phyloP scores from a whole-genome alignment of 2,888 invertebrate species.

The Campopleginae sp. region DNA sequence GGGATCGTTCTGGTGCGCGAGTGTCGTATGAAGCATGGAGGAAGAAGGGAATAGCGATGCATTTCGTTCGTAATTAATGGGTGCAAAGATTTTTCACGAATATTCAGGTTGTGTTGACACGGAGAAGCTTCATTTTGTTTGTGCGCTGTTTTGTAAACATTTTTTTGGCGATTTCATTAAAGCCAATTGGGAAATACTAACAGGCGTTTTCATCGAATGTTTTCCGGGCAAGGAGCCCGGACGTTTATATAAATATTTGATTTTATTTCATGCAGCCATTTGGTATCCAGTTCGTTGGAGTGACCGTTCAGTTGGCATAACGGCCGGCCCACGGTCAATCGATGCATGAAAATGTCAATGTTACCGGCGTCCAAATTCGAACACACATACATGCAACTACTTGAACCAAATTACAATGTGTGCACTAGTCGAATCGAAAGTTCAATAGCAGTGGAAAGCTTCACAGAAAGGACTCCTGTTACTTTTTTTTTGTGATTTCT shows the following conservation, averaged over 20 bases:
- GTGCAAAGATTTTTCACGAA: slow-evolving; percentile 32
- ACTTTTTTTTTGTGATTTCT: slow-evolving; percentile 12
- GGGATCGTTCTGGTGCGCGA: slow-evolving; percentile 1
- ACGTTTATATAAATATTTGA: slow-evolving; percentile 65
- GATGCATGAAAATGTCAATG: slow-evolving; percentile 48
- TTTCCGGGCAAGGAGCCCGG: slow-evolving; percentile 16
- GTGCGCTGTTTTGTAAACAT: neutral
- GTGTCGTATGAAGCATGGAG: neutral
- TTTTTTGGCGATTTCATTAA: slow-evolving; percentile 47
- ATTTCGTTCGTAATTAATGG: slow-evolving; percentile 33
- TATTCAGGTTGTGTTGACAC: neutral
- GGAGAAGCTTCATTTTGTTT: slow-evolving; percentile 17
- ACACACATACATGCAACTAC: neutral
- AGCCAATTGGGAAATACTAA: neutral
- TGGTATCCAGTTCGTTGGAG: slow-evolving; percentile 33
- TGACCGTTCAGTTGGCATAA: slow-evolving; percentile 17
- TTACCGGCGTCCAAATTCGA: neutral
- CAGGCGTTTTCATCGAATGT: neutral
- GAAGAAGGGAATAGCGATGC: neutral
- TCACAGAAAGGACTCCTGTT: slow-evolving; percentile 4
- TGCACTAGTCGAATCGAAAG: slow-evolving; percentile 1
- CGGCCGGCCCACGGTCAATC: slow-evolving; percentile 45
- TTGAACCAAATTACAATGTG: neutral
- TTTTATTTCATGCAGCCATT: slow-evolving; percentile 64
- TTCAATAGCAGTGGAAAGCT: neutral